Evolutionary conservation across 2,113 vertebrate genomes (phyloP).

Genomic region (Corythoichthys intestinalis): DNA sequence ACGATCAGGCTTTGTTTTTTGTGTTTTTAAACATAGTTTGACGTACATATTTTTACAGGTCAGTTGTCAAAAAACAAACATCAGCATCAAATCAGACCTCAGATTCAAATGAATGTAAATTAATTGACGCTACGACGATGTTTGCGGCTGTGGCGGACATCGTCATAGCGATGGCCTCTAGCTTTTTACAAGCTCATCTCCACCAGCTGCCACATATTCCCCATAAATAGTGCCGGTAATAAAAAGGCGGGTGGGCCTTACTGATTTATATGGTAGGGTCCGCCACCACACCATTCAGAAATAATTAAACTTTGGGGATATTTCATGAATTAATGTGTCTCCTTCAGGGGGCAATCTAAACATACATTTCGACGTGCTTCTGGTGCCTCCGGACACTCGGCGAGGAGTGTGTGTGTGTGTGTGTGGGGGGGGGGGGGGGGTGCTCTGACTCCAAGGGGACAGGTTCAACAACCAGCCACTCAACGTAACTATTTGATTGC

Average conservation of each 20-base stretch:
- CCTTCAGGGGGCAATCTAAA: slow-evolving; percentile 57
- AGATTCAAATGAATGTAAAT: slow-evolving; percentile 22
- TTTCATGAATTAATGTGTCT: slow-evolving; percentile 65
- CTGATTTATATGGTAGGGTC: slow-evolving; percentile 65
- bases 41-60: slow-evolving; percentile 44
- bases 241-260: slow-evolving; percentile 67
- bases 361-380: slow-evolving; percentile 39
- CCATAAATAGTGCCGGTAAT: slow-evolving; percentile 70
- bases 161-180: slow-evolving; percentile 53
- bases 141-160: slow-evolving; percentile 37
- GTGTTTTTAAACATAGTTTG: slow-evolving; percentile 43
- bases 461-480: slow-evolving; percentile 54
- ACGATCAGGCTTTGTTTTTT: neutral
- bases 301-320: slow-evolving; percentile 72
- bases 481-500: slow-evolving; percentile 43
- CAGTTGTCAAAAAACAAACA: slow-evolving; percentile 18
- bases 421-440: neutral
- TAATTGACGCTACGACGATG: slow-evolving; percentile 39
- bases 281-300: slow-evolving; percentile 66
- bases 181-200: slow-evolving; percentile 67
- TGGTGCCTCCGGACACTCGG: slow-evolving; percentile 19
- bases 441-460: slow-evolving; percentile 22
- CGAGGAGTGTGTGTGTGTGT: neutral
- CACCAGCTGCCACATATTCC: slow-evolving; percentile 66
- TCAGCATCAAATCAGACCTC: slow-evolving; percentile 1